phyloP scores from a whole-genome alignment of 2,113 vertebrate species.

The Oryzias javanicus region DNA sequence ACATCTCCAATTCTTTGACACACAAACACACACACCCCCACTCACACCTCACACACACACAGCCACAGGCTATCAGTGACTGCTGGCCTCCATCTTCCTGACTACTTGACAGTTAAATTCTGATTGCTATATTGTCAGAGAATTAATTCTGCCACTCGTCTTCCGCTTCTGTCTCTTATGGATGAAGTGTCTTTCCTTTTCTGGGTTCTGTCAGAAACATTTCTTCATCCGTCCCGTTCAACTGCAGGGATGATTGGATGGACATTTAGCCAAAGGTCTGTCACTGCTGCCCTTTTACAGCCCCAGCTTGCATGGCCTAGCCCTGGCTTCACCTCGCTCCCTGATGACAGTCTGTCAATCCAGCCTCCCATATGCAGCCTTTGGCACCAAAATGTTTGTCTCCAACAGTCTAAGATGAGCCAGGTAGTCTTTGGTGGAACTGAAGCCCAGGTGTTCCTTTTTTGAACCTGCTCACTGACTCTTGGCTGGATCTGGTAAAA shows the following conservation, averaged over 20 bases:
- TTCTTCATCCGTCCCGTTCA: constrained; percentile 13
- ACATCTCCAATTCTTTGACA: not conserved
- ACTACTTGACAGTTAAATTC: constrained; percentile 44
- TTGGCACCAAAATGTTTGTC: constrained; percentile 33
- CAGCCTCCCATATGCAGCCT: constrained; percentile 30
- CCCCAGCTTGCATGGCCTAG: constrained; percentile 15
- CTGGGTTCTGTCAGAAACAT: constrained; percentile 46
- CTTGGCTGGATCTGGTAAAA: constrained; percentile 10
- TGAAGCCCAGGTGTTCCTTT: constrained; percentile 60
- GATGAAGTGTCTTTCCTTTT: constrained; percentile 38
- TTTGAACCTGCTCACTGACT: constrained; percentile 35
- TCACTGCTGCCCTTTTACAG: constrained; percentile 39
- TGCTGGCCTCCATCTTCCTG: constrained; percentile 11
- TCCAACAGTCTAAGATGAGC: constrained; percentile 37
- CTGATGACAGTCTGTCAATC: constrained; percentile 24
- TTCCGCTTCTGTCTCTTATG: constrained; percentile 4
- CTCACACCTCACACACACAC: constrained; percentile 3
- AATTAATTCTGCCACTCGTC: constrained; percentile 19
- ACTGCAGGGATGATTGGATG: constrained; percentile 22
- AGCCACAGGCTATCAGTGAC: constrained; percentile 1
- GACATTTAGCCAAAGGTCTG: constrained; percentile 41
- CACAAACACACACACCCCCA: constrained; percentile 1
- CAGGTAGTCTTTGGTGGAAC: constrained; percentile 58
- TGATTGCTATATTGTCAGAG: constrained; percentile 29
- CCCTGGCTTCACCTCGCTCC: constrained; percentile 13